Evolutionary conservation across 2,888 invertebrate species (phyloP), one percentile per base, ranked within the genome.

Genomic region (Tachina grossa): DNA sequence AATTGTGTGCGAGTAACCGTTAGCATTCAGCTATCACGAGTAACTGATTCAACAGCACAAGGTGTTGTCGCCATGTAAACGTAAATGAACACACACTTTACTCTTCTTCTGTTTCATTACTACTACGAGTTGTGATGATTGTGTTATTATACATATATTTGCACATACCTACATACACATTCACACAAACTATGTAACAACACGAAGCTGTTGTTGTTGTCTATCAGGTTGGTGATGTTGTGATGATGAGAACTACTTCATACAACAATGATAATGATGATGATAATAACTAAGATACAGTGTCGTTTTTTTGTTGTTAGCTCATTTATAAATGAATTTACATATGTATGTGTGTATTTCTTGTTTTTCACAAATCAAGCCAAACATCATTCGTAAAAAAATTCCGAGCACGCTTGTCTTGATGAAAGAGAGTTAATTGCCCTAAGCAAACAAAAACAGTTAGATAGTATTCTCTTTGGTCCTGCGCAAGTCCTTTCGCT

Each of bases 21-120:
- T 82, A 87, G 86, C 87, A 75, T 86, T 63, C 88, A 87, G 87
- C 86, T 88, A 87, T 84, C 82, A 85, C 87, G 87, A 88, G 87
- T 87, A 85, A 88, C 88, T 88, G 87, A 87, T 72, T 72, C 78
- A 69, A 77, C 76, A 71, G 83, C 82, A 81, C 78, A 88, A 87
- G 87, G 85, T 87, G 87, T 85, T 85, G 85, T 83, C 85, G 68
- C 83, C 85, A 85, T 85, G 85, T 85, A 77, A 85, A 85, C 85
- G 83, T 85, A 85, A 85, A 53, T 79, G 79, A 76, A 63, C 68
- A 74, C 13, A 75, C 51, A 83, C 71, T 45, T 11, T 66, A 69
- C 83, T 69, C 66, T 63, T 43, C 45, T 41, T 59, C 49, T 63
- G 41, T 63, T 69, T 65, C 43, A 61, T 81, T 81, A 59, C 81